Evolutionary conservation across 2,113 vertebrate genomes (phyloP).

Genomic region (Sorex fumeus): DNA sequence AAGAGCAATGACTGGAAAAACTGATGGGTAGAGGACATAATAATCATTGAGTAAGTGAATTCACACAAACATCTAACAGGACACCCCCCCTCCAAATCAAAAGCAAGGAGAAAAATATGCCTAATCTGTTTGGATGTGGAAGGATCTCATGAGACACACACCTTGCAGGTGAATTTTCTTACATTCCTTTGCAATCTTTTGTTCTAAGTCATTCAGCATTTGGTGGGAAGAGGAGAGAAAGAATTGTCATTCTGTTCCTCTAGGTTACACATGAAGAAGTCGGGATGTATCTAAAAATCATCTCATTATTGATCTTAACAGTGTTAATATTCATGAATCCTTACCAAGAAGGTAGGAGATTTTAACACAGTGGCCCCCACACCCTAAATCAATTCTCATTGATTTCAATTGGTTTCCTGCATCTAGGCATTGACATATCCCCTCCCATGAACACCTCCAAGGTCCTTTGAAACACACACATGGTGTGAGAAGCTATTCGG

Average conservation of each 20-base stretch:
- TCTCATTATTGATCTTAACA: conserved; percentile 88
- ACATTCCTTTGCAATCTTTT: conserved; percentile 64
- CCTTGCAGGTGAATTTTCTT: neutral
- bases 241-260: conserved; percentile 79
- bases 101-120: neutral
- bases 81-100: neutral
- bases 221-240: conserved; percentile 12
- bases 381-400: conserved; percentile 91
- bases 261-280: conserved; percentile 88
- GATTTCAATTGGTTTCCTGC: conserved; percentile 90
- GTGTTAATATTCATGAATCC: conserved; percentile 92
- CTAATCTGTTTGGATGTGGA: neutral
- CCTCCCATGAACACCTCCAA: conserved; percentile 87
- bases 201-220: conserved; percentile 67
- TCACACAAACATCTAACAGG: neutral
- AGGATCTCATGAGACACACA: neutral
- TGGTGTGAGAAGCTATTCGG: conserved; percentile 37
- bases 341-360: conserved; percentile 88
- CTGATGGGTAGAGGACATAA: neutral
- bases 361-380: conserved; percentile 90
- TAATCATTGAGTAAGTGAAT: neutral
- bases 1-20: neutral
- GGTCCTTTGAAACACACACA: conserved; percentile 86
- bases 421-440: conserved; percentile 84
- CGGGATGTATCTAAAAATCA: conserved; percentile 91